These are phyloP conservation scores for Anser brachyrhynchus DNA, from an alignment of 2,113 vertebrate genomes.

Conservation along the genomic window DNA sequence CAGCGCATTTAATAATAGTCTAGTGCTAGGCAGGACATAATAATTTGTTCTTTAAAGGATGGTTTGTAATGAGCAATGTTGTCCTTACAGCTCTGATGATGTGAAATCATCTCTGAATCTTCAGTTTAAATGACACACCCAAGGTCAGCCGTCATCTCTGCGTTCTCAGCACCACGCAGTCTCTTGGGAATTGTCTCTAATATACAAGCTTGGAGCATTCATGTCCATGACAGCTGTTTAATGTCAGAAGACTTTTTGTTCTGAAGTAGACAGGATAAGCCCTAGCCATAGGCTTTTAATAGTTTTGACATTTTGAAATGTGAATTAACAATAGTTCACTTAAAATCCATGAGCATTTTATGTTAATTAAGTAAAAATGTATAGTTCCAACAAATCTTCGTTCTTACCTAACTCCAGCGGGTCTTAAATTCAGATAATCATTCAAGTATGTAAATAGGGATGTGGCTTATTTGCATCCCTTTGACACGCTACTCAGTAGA, in stretches of 20 bases:
- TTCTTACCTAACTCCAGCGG: not conserved
- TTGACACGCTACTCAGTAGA: not conserved
- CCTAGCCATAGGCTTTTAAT: not conserved
- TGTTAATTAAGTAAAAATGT: not conserved
- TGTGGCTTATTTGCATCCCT: not conserved
- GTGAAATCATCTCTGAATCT: not conserved
- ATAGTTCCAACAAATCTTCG: not conserved
- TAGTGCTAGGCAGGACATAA: not conserved
- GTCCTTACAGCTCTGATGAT: not conserved
- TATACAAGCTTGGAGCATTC: not conserved
- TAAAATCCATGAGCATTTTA: not conserved
- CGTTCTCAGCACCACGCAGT: not conserved
- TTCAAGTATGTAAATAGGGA: not conserved
- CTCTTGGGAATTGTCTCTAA: not conserved
- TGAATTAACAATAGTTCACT: not conserved
- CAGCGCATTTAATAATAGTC: not conserved
- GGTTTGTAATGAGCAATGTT: not conserved
- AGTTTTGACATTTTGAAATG: not conserved
- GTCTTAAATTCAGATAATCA: not conserved
- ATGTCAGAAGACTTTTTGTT: not conserved
- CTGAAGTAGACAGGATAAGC: not conserved
- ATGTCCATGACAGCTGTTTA: not conserved
- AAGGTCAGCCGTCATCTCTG: not conserved
- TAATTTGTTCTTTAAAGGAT: not conserved
- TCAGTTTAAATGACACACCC: not conserved